phyloP scores from a whole-genome alignment of 1,140 invertebrate genomes.

The Galleria mellonella region DNA sequence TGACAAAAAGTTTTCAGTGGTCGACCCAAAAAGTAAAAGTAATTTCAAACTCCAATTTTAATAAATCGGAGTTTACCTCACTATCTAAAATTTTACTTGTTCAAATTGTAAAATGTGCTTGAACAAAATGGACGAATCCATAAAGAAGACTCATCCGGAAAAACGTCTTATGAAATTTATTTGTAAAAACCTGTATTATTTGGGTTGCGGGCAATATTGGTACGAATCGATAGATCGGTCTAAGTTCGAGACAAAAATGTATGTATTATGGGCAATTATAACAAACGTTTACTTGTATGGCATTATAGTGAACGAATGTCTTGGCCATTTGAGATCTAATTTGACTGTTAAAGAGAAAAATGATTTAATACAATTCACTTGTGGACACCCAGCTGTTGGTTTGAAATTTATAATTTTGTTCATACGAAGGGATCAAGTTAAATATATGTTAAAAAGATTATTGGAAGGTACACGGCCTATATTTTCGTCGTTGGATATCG shows the following conservation, averaged over 20 bases:
- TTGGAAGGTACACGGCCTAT: constrained; percentile 17
- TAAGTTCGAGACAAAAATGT: constrained; percentile 8
- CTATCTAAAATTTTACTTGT: too few species aligned
- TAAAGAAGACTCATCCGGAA: constrained; percentile 18
- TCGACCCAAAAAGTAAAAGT: too few species aligned
- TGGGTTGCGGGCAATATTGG: constrained; percentile 36
- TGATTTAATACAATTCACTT: constrained; percentile 27
- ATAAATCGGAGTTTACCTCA: too few species aligned
- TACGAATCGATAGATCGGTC: constrained; percentile 18
- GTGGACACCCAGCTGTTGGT: constrained; percentile 20
- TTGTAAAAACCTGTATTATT: constrained; percentile 23
- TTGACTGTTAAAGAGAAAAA: constrained; percentile 27
- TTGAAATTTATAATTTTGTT: constrained; percentile 22
- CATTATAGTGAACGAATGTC: constrained; percentile 18
- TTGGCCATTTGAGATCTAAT: constrained; percentile 20
- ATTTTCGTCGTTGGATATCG: constrained; percentile 12
- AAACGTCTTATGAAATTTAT: constrained; percentile 30
- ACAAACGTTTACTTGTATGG: constrained; percentile 20
- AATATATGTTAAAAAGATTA: constrained; percentile 14
- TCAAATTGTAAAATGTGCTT: too few species aligned
- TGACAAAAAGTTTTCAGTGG: too few species aligned
- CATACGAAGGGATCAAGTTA: constrained; percentile 16
- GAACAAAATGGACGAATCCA: neutral
- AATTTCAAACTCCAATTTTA: too few species aligned
- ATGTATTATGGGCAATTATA: constrained; percentile 17